A percentile compares a stretch with the other conserved stretches of the same genome.
Evolutionary conservation across 2,113 vertebrate genomes (phyloP).

Genomic region (Calidris pugnax): DNA sequence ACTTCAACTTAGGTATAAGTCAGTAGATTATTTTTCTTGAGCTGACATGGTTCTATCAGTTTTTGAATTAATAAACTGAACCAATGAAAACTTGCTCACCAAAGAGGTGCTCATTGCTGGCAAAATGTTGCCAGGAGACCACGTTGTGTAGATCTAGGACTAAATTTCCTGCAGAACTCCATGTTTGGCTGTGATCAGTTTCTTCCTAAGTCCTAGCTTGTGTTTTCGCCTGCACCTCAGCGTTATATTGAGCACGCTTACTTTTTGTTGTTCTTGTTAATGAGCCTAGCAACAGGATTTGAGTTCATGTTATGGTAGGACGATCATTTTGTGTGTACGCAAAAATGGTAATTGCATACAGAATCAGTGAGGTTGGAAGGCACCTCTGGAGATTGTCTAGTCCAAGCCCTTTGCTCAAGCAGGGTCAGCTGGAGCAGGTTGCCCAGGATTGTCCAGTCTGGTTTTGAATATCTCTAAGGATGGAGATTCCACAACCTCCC

Average conservation of each 20-base stretch:
- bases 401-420: not conserved
- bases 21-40: not conserved
- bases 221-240: not conserved
- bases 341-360: not conserved
- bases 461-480: not conserved
- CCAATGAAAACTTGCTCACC: not conserved
- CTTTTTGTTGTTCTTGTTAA: not conserved
- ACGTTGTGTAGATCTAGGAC: not conserved
- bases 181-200: fast-evolving
- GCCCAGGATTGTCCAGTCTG: not conserved
- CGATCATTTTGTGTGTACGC: not conserved
- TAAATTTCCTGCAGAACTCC: not conserved
- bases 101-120: not conserved
- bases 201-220: not conserved
- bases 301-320: fast-evolving
- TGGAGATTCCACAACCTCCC: no score
- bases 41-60: not conserved
- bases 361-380: not conserved
- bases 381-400: not conserved
- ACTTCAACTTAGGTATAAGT: not conserved
- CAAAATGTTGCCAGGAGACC: not conserved
- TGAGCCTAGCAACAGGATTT: not conserved
- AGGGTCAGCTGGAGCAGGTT: not conserved
- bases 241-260: not conserved
- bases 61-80: not conserved